phyloP scores from a whole-genome alignment of 2,888 invertebrate species.

The Calliscelio sp. region DNA sequence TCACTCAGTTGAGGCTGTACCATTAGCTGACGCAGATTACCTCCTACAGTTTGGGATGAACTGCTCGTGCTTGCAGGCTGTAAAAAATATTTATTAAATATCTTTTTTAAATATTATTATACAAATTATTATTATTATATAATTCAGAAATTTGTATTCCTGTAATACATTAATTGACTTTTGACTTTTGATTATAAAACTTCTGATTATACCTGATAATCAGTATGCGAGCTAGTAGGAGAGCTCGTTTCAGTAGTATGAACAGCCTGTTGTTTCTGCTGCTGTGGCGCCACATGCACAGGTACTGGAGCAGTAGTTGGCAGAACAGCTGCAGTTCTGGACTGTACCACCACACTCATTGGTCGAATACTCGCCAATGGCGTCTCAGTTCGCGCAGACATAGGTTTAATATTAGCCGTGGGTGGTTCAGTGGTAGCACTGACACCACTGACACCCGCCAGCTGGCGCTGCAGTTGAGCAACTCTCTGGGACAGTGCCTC shows the following conservation, averaged over 20 bases:
- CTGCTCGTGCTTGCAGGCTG: slow-evolving; percentile 91
- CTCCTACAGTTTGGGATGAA: slow-evolving; percentile 87
- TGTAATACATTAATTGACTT: too few species aligned
- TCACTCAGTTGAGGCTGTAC: slow-evolving; percentile 88
- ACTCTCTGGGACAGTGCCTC: slow-evolving; percentile 91
- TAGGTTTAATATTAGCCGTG: slow-evolving; percentile 97
- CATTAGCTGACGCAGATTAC: slow-evolving; percentile 88
- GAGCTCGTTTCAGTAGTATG: slow-evolving; percentile 88
- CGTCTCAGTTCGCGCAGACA: slow-evolving; percentile 94
- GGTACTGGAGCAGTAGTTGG: slow-evolving; percentile 90
- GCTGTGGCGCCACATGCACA: slow-evolving; percentile 83
- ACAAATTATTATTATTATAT: too few species aligned
- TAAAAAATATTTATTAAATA: too few species aligned
- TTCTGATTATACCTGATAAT: slow-evolving; percentile 88
- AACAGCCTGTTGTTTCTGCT: slow-evolving; percentile 87
- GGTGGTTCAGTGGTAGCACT: slow-evolving; percentile 88
- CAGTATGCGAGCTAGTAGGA: slow-evolving; percentile 92
- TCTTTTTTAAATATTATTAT: too few species aligned
- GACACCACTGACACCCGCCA: slow-evolving; percentile 88
- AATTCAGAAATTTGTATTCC: too few species aligned
- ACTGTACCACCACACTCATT: slow-evolving; percentile 90
- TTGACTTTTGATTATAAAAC: too few species aligned
- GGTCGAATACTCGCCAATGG: slow-evolving; percentile 97
- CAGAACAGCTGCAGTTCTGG: slow-evolving; percentile 91
- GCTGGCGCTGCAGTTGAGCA: slow-evolving; percentile 90